Percentiles rank a stretch among this genome's conserved stretches.
These are phyloP conservation scores for Urosaurus nigricauda DNA, from an alignment of 2,797 vertebrate genomes.

Conservation along the genomic window DNA sequence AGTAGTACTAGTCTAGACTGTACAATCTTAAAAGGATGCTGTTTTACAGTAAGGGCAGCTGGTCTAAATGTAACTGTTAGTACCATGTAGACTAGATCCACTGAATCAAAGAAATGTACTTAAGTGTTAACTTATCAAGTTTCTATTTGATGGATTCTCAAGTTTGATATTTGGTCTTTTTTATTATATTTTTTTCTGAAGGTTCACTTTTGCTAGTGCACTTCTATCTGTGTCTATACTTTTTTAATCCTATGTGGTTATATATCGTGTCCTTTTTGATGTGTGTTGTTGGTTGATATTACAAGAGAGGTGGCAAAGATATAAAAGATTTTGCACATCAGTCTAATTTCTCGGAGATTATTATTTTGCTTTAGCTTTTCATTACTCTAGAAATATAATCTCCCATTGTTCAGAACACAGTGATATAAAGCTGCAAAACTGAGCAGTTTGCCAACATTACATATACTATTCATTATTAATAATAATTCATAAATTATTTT, in stretches of 20 bases:
- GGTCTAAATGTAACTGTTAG: too few species aligned
- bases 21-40: not conserved
- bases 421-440: not conserved
- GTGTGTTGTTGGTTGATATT: not conserved
- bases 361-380: conserved; percentile 7
- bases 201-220: not conserved
- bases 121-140: too few species aligned
- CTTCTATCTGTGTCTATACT: not conserved
- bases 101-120: too few species aligned
- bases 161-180: not conserved
- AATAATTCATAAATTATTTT: too few species aligned
- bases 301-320: not conserved
- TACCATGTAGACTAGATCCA: too few species aligned
- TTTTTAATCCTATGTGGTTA: not conserved
- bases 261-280: not conserved
- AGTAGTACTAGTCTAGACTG: too few species aligned
- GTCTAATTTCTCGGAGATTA: not conserved
- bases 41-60: not conserved
- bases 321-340: not conserved
- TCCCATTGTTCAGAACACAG: not conserved
- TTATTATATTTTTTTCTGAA: not conserved
- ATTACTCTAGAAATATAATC: not conserved
- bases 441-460: not conserved
- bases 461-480: too few species aligned
- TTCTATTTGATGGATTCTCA: too few species aligned